phyloP scores from a whole-genome alignment of 2,113 vertebrate genomes.

The Ariopsis seemanni region DNA sequence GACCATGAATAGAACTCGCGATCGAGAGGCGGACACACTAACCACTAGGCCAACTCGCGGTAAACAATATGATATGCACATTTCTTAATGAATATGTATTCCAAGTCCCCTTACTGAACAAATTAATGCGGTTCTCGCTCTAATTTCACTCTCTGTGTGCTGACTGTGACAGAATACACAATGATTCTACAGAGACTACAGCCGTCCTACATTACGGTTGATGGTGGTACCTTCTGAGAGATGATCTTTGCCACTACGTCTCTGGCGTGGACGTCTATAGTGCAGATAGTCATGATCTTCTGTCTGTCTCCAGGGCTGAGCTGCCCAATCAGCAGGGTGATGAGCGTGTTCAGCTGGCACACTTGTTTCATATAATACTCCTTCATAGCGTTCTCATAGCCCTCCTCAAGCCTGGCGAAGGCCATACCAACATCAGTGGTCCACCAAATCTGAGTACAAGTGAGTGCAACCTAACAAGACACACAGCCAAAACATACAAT shows the following conservation, averaged over 20 bases:
- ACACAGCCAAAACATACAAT: not conserved
- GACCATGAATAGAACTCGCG: no score
- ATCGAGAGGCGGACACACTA: no score
- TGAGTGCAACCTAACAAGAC: constrained; percentile 81
- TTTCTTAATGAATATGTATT: constrained; percentile 61
- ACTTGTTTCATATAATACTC: constrained; percentile 94
- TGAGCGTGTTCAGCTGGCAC: constrained; percentile 87
- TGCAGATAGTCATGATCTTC: constrained; percentile 97
- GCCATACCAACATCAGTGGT: constrained; percentile 87
- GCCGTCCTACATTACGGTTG: not conserved
- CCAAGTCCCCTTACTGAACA: not conserved
- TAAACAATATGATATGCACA: not conserved
- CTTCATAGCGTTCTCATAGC: constrained; percentile 88
- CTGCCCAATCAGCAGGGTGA: constrained; percentile 87
- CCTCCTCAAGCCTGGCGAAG: constrained; percentile 87
- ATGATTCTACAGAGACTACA: constrained; percentile 5
- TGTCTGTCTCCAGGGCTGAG: constrained; percentile 87
- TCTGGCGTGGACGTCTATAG: constrained; percentile 93
- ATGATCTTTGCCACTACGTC: constrained; percentile 94
- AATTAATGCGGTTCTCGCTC: not conserved
- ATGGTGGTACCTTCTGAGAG: constrained; percentile 81
- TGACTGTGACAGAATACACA: constrained; percentile 24
- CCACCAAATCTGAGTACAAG: constrained; percentile 97
- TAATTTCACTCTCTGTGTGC: constrained; percentile 5
- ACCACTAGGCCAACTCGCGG: no score